A percentile compares a stretch with the other conserved stretches of the same genome.
Conservation (phyloP, 2,888 invertebrate species). For the Emmelina monodactyla region DNA sequence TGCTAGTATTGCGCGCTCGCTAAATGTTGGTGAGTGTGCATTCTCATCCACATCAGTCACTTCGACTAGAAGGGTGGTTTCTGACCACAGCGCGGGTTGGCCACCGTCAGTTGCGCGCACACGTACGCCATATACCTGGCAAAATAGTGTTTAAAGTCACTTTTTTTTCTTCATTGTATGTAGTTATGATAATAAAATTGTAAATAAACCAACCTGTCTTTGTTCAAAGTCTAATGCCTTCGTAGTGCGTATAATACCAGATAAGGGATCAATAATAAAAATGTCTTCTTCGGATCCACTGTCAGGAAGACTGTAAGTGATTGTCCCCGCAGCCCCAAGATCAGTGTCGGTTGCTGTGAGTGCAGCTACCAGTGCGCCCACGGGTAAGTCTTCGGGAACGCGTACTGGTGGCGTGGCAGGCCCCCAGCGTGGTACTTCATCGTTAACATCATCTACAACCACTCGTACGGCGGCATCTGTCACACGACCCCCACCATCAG, state of each 20-base stretch:
- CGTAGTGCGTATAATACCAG: conserved; percentile 85
- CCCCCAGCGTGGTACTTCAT: conserved; percentile 85
- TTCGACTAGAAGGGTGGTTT: conserved; percentile 83
- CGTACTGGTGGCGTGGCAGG: conserved; percentile 79
- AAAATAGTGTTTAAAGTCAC: too few relatives aligned
- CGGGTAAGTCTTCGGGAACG: conserved; percentile 89
- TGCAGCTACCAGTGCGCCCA: conserved; percentile 85
- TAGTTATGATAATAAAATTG: too few relatives aligned
- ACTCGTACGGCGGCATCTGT: conserved; percentile 86
- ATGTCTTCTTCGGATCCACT: conserved; percentile 69
- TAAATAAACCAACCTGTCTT: conserved; percentile 76
- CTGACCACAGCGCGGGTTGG: conserved; percentile 79
- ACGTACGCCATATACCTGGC: conserved; percentile 81
- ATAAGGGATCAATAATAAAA: conserved; percentile 84
- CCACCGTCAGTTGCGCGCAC: conserved; percentile 88
- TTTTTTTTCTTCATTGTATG: too few relatives aligned
- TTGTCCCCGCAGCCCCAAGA: conserved; percentile 80
- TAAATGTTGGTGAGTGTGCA: conserved; percentile 81
- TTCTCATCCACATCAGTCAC: conserved; percentile 96
- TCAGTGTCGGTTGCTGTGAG: conserved; percentile 86
- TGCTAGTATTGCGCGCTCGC: conserved; percentile 73
- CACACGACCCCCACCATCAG: conserved; percentile 78
- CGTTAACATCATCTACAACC: conserved; percentile 89
- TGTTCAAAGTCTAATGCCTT: conserved; percentile 87
- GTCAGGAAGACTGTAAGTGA: conserved; percentile 82